These are phyloP conservation scores for Elegia similella DNA, from an alignment of 2,888 invertebrate genomes.

Conservation along the genomic window DNA sequence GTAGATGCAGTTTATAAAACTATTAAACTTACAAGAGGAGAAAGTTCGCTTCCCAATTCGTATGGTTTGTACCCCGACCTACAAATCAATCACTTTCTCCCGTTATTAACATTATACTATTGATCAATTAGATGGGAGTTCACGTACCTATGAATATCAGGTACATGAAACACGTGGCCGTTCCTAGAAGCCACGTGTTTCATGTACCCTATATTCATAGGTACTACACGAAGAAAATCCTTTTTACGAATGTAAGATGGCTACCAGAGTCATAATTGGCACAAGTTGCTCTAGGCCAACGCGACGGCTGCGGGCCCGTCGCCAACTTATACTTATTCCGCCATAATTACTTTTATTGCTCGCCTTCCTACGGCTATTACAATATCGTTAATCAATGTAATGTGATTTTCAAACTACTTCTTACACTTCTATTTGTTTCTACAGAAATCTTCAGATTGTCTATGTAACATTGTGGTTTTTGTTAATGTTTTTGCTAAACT, in stretches of 20 bases:
- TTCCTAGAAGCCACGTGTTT: no score
- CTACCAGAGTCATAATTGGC: constrained; percentile 62
- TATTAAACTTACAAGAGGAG: no score
- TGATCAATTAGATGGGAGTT: no score
- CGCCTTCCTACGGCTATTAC: constrained; percentile 50
- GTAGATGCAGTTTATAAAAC: no score
- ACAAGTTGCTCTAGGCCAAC: constrained; percentile 60
- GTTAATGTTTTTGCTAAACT: no score
- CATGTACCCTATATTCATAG: background rate
- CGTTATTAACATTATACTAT: no score
- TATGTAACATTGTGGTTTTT: no score
- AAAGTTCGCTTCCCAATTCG: no score
- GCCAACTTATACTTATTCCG: constrained; percentile 71
- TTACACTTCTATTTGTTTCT: background rate
- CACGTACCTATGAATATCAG: no score
- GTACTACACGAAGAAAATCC: background rate
- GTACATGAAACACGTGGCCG: no score
- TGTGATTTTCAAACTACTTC: constrained; percentile 5
- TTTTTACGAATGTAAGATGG: constrained; percentile 32
- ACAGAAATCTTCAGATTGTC: background rate
- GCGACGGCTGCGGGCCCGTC: constrained; percentile 59
- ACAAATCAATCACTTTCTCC: no score
- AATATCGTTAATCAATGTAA: constrained; percentile 33
- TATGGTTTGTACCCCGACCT: no score
- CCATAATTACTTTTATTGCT: constrained; percentile 71